Base-by-base conservation (phyloP, 2,113 vertebrate species). In the Crotalus horridus region DNA sequence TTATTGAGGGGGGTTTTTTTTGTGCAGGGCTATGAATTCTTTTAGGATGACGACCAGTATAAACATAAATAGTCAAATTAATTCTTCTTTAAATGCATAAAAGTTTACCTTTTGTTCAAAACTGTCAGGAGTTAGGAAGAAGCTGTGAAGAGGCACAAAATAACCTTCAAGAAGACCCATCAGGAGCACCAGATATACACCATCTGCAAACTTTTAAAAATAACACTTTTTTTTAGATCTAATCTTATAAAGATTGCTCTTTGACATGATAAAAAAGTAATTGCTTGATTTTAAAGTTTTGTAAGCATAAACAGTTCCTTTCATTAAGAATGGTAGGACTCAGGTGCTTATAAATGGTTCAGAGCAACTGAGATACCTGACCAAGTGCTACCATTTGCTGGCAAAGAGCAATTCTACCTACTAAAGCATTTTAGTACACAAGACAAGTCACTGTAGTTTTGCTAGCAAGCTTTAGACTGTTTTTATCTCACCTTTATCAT, bases 131-230 rank as follows among this genome's bases (percentile, higher is more conserved):
- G 99, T 99, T 96, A 99, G 98, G 96, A 99, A 99, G 95, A 99
- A 99, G 97, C 99, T 99, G 97, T 99, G 98, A 87, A 99, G 98
- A 0, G 99, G 98, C 89, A 99, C 98, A 90, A 99, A 99, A 96
- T 99, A 99, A 91, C 99, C 99, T 95, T 99, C 99, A 93, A 99
- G 95, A 88, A 99, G 98, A 64, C 99, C 99, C 99, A 99, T 99
- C 89, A 99, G 98, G 92, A 99, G 96, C 53, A 99, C 99, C 95
- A 99, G 98, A 93, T 99, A 99, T 26, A 99, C 99, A 0, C 99
- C 99, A 74, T 99, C 99, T 98, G 99, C 99, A 98, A 99, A 99
- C 99, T 99, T 95, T 69, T 81, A 9, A 95, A 87, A 89, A 91
- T 93, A 48, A 54, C 7, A 39, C 46, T 0, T 15, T 23, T 90